Base-by-base conservation (phyloP, 1,140 invertebrate species). In the Drosophila albomicans region DNA sequence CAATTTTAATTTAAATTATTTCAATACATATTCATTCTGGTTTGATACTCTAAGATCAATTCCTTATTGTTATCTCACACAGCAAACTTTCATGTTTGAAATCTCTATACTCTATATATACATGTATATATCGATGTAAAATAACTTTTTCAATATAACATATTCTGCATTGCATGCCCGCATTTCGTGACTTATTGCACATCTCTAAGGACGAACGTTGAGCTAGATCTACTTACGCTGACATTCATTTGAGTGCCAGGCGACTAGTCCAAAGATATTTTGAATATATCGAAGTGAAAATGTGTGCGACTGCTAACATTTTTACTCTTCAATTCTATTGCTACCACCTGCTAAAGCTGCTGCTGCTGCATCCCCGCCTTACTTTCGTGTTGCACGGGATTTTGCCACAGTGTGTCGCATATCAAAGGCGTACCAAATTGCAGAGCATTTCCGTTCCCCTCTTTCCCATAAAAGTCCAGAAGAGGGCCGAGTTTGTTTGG, bases 251-350 rank as follows among this genome's bases (percentile, higher is more conserved):
- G 69, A 82, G 66, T 88, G 66, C 66, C 72, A 59, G 62, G 30
- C 72, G 81, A 85, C 78, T 81, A 78, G 63, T 87, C 75, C 61
- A 80, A 68, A 63, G 74, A 88, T 87, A 80, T 87, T 86, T 87
- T 54, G 76, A 88, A 82, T 81, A 79, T 35, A 87, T 82, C 46
- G 52, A 76, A 54, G 65, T 51, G 61, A 62, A 70, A 81, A 62
- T 82, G 63, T 76, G 30, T 85, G 58, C 58, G 59, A 66, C 52
- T 79, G 68, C 65, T 75, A 56, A 32, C 25, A 15, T 61, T 46
- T 46, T 59, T 10, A 11, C 25, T 25, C 20, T 25, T 25, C 20
- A 25, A 25, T 25, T 25, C 20, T 4, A 3, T 25, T 25, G 20
- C 20, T 25, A 0, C 20, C 20, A 25, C 20, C 20, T 25, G 20